Conservation (phyloP, 2,113 vertebrate species). For the Urocynchramus pylzowi region DNA sequence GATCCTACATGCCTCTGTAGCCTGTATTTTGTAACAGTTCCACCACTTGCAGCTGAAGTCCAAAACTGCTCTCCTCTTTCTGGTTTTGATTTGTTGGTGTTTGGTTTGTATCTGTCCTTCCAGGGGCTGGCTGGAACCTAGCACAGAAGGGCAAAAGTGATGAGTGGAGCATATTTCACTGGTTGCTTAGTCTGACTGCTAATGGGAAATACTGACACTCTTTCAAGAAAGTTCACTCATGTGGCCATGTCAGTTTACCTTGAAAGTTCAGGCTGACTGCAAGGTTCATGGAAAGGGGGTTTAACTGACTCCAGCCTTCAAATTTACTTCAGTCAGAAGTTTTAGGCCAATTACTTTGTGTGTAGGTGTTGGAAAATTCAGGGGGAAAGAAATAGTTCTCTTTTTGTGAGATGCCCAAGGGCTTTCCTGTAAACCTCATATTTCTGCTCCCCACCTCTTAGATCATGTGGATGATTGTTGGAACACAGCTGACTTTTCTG, state of each 20-base stretch:
- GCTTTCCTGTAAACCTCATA: background rate
- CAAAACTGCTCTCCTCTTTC: background rate
- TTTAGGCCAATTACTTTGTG: background rate
- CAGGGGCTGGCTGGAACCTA: background rate
- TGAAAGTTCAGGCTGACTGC: background rate
- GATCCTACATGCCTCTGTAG: background rate
- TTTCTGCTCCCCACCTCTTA: background rate
- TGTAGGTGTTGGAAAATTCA: background rate
- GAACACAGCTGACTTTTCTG: background rate
- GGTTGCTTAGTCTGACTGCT: background rate
- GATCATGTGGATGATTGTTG: background rate
- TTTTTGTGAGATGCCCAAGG: background rate
- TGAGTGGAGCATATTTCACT: background rate
- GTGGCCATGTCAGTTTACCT: background rate
- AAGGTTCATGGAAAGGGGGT: background rate
- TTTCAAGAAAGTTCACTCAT: accelerated
- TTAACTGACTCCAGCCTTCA: background rate
- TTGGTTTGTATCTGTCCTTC: background rate
- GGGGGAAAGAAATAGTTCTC: background rate
- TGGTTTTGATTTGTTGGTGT: background rate
- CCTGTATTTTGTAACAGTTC: background rate
- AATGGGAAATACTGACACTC: background rate
- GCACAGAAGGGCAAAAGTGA: background rate
- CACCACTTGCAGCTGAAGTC: background rate
- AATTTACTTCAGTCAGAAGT: background rate